Evolutionary conservation across 2,888 invertebrate genomes (phyloP), one percentile per base, ranked within the genome.

Genomic region (Slavum lentiscoides): DNA sequence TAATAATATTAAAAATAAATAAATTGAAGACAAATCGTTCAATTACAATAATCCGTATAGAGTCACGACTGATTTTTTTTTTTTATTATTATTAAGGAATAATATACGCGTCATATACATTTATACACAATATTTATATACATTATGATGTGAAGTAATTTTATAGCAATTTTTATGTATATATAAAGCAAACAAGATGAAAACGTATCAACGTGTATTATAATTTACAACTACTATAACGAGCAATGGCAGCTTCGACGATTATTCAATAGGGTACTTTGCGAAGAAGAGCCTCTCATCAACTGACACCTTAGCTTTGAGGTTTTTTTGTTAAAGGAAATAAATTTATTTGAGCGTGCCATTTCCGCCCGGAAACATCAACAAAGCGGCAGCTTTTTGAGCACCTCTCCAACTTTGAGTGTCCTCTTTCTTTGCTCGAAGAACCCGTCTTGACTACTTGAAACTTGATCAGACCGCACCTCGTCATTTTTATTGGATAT

Each of bases 261-360:
- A 80, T 80, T 70, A 80, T 80, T 80, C 77, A 80, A 80, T 70
- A 80, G 70, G 77, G 77, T 80, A 80, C 77, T 80, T 80, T 70
- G 53, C 64, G 58, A 80, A 80, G 77, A 72, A 70, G 77, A 70
- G 77, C 39, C 77, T 80, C 77, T 80, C 77, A 80, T 80, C 77
- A 80, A 80, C 77, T 70, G 77, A 80, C 77, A 80, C 77, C 77
- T 80, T 80, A 70, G 70, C 64, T 58, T 69, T 70, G 77, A 70
- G 77, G 77, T 80, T 80, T 80, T n/a, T 30, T 70, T 70, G 64
- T 70, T 64, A 80, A 80, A 80, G 77, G 77, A 80, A 80, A 70
- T 80, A 80, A 80, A 80, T 70, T 80, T 80, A 80, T 80, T 80
- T 80, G 77, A 80, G 70, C 77, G 70, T 80, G 39, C 77, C 64